These are phyloP conservation scores for Isurus oxyrinchus DNA, from an alignment of 2,113 vertebrate species.

Conservation along the genomic window DNA sequence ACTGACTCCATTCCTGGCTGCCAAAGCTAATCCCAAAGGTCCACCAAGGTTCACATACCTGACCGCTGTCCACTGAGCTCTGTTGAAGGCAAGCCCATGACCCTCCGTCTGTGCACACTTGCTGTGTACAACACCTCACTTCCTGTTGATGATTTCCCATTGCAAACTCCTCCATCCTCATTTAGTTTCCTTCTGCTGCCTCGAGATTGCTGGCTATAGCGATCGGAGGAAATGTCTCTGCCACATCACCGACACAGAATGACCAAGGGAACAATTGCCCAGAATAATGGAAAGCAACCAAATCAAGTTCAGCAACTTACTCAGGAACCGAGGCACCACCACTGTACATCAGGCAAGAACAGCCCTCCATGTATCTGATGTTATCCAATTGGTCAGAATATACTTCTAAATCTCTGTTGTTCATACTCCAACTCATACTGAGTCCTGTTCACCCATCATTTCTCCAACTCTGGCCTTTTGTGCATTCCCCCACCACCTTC, in stretches of 20 bases:
- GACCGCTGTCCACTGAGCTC: not conserved
- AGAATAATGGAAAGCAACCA: not conserved
- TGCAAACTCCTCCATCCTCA: not conserved
- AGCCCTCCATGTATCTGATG: no score
- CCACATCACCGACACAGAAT: not conserved
- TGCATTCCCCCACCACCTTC: not conserved
- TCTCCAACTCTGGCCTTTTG: not conserved
- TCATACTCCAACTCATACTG: not conserved
- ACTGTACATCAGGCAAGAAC: no score
- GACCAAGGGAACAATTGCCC: not conserved
- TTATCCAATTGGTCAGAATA: not conserved
- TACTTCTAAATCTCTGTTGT: not conserved
- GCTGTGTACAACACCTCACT: not conserved
- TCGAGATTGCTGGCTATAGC: not conserved
- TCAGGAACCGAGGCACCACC: no score
- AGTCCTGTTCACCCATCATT: not conserved
- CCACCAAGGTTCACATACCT: not conserved
- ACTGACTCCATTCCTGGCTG: no score
- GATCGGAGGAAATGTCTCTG: not conserved
- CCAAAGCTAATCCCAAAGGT: not conserved
- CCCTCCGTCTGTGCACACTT: not conserved
- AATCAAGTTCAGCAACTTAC: no score
- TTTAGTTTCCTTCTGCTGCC: not conserved
- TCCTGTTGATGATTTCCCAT: not conserved
- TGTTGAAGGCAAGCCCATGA: no score